These are phyloP conservation scores for Syrphus vitripennis DNA, from an alignment of 2,888 invertebrate species.

Conservation along the genomic window DNA sequence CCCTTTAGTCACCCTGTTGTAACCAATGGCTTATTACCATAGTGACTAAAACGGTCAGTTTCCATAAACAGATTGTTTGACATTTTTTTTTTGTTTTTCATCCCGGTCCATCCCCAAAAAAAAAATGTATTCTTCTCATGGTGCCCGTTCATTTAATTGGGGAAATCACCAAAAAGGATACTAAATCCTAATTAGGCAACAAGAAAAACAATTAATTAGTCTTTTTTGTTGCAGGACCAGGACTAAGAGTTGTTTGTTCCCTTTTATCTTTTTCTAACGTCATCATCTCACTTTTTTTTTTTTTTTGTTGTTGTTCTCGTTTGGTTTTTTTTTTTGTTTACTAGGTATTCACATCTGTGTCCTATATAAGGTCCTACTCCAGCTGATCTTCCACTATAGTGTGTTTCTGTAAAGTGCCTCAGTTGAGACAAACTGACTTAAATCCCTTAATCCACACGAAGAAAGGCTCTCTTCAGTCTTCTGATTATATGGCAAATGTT, in stretches of 20 bases:
- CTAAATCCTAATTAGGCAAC: conserved; percentile 69
- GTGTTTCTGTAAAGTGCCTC: conserved; percentile 18
- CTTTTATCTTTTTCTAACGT: conserved; percentile 30
- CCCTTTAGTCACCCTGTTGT: neutral
- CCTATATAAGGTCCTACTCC: neutral
- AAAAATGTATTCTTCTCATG: conserved; percentile 46
- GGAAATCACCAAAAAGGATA: conserved; percentile 61
- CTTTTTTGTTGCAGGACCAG: conserved; percentile 1
- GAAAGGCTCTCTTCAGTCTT: conserved; percentile 31
- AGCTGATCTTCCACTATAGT: neutral
- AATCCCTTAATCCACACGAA: conserved; percentile 48
- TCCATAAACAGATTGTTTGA: conserved; percentile 32
- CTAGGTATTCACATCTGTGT: conserved; percentile 21
- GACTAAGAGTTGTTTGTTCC: conserved; percentile 28
- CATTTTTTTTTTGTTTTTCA: neutral
- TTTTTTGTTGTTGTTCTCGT: neutral
- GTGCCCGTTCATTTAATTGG: conserved; percentile 40
- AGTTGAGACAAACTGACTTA: conserved; percentile 38
- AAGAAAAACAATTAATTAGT: conserved; percentile 69
- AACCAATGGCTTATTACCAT: neutral
- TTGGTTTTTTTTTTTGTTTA: neutral
- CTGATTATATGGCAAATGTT: conserved; percentile 57
- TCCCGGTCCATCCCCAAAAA: neutral
- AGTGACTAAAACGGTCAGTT: conserved; percentile 44
- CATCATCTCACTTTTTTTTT: conserved; percentile 34